Base-by-base conservation (phyloP, 2,888 invertebrate genomes). In the Holacanthella duospinosa region DNA sequence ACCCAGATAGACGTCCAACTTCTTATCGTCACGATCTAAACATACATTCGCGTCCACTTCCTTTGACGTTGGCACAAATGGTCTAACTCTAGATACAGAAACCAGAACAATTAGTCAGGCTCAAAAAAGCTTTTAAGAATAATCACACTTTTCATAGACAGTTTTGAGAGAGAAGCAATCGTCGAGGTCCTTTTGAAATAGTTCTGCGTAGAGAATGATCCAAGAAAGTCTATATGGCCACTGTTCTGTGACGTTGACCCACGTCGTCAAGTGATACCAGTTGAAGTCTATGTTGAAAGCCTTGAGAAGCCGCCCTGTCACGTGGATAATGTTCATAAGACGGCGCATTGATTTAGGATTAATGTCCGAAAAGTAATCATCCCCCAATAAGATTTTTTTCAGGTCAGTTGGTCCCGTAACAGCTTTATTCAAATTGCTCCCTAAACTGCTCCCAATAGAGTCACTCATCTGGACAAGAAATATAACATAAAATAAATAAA, bases 281-380 rank as follows among this genome's bases (percentile, higher is more conserved):
- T 93, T 94, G 80, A 99, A 99, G 77, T 99, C 97, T 73, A 99
- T 91, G 81, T 95, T 93, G 83, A 97, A 96, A 75, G 97, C 93
- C 82, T 97, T 91, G 72, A 99, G 82, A 70, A 99, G 83, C 74
- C 75, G 74, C 90, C 91, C 92, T 66, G 95, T 95, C 61, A 96
- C 88, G 75, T 95, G 95, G 62, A 96, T 88, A 64, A 96, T 94
- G 78, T 97, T 96, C 92, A 96, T 93, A 27, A 96, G 82, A 61
- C 96, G 82, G 66, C 93, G 81, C 93, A 99, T 94, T 74, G 93
- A 94, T 56, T 95, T 82, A 0, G 97, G 99, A 80, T 96, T 99
- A 68, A 99, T 93, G 78, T 97, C 97, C 74, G 94, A 95, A 78
- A 99, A 97, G 81, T 99, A 99, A 78, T 97, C 96, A 76, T 96